Conservation (phyloP, 2,113 vertebrate genomes). For the Rynchops niger region DNA sequence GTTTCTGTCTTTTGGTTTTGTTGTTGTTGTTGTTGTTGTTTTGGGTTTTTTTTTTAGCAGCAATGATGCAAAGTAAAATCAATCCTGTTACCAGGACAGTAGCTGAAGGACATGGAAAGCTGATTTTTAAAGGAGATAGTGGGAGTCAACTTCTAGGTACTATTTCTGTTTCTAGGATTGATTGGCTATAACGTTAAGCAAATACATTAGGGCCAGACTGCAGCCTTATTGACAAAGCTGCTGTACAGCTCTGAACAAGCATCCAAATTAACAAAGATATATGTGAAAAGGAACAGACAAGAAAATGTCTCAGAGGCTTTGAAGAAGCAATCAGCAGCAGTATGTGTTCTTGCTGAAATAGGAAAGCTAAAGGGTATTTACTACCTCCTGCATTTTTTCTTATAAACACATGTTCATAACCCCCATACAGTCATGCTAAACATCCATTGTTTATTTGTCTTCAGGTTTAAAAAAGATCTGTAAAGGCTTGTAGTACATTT, state of each 20-base stretch:
- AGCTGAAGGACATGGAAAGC: background rate
- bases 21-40: no score
- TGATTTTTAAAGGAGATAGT: background rate
- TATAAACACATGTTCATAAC: background rate
- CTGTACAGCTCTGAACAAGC: background rate
- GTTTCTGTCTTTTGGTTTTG: background rate
- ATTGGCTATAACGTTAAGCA: background rate
- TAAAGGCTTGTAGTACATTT: background rate
- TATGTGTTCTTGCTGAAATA: background rate
- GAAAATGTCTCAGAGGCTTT: background rate
- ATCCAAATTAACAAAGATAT: background rate
- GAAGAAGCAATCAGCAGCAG: background rate
- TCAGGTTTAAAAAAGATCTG: background rate
- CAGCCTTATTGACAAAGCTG: background rate
- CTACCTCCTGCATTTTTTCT: background rate
- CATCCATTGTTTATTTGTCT: background rate
- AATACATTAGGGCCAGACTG: background rate
- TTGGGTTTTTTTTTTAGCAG: background rate
- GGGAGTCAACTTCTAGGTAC: background rate
- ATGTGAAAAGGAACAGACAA: background rate
- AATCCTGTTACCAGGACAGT: background rate
- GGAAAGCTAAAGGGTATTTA: background rate
- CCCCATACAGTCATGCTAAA: background rate
- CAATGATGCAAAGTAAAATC: background rate
- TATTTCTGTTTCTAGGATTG: background rate